Evolutionary conservation across 2,113 vertebrate species (phyloP).

Genomic region (Mirounga angustirostris): DNA sequence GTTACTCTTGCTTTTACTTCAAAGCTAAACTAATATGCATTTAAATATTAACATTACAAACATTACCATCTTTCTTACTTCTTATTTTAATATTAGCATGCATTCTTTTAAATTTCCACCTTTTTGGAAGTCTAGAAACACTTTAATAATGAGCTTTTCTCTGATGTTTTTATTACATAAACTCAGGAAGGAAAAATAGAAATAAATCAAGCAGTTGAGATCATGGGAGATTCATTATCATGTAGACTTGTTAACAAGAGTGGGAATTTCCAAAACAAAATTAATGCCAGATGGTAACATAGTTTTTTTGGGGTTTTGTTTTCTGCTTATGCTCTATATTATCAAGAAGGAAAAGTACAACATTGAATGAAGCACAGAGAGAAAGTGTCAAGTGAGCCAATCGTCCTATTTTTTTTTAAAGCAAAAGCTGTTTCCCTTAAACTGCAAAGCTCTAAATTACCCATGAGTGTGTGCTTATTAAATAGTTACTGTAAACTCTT

Average conservation of each 20-base stretch:
- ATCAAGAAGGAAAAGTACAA: constrained; percentile 52
- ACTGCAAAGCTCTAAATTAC: background rate
- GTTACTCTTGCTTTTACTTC: background rate
- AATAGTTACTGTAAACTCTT: background rate
- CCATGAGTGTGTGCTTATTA: background rate
- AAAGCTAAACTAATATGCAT: background rate
- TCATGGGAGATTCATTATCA: background rate
- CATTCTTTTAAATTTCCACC: background rate
- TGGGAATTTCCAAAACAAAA: constrained; percentile 69
- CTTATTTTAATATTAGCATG: background rate
- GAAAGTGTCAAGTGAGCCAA: background rate
- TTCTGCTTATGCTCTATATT: background rate
- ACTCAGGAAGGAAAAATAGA: constrained; percentile 47
- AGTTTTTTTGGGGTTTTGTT: background rate
- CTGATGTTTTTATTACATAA: constrained; percentile 46
- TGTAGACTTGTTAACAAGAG: constrained; percentile 47
- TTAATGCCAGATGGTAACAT: constrained; percentile 36
- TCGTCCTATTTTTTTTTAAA: background rate
- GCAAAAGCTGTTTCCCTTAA: background rate
- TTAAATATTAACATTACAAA: background rate
- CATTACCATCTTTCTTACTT: background rate
- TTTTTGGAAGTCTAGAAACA: constrained; percentile 28
- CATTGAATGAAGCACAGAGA: background rate
- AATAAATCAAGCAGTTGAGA: constrained; percentile 10
- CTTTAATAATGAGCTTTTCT: background rate